Evolutionary conservation across 2,888 invertebrate species (phyloP), one percentile per base, ranked within the genome.

Genomic region (Allophyes oxyacanthae): DNA sequence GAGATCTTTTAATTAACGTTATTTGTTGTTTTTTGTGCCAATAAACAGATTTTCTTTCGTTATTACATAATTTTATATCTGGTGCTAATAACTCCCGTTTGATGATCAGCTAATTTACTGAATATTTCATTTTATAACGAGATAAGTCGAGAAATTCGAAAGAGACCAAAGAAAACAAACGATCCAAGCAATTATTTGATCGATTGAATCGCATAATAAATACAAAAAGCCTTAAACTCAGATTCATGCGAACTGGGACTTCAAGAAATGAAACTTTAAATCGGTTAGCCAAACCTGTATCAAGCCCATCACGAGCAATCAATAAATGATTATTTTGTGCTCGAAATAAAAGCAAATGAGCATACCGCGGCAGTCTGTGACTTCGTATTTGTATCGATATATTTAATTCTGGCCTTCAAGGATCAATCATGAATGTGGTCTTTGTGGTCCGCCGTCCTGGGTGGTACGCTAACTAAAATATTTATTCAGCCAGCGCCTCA

Each of bases 401-500:
- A 78, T 80, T 78, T 79, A 83, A 87, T 84, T 82, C 84, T 82
- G 88, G 83, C 86, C 85, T 89, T 89, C 87, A 91, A 83, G 84
- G 83, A 92, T 92, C 92, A 91, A 93, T 93, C 92, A 89, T 75
- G 80, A 69, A 71, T 76, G 80, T 75, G 75, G 75, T 55, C 89
- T 87, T 89, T 89, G 87, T 86, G 78, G 71, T 20, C 72, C 75
- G 84, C 89, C 90, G 87, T 86, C 70, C 77, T 92, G 92, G 92
- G 92, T 92, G 91, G 92, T 86, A 87, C 85, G 83, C 83, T 85
- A 85, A 87, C 78, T 86, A 86, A 90, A 90, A 92, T 93, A 92
- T 93, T 93, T 92, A 93, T 92, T 91, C 91, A 90, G 78, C 68
- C 78, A 78, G 78, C 75, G 78, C 79, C 78, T 81, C 81, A 93